A percentile compares a stretch with the other conserved stretches of the same genome.
These are phyloP conservation scores for Sinocyclocheilus maitianheensis DNA, from an alignment of 2,113 vertebrate species.

Conservation along the genomic window DNA sequence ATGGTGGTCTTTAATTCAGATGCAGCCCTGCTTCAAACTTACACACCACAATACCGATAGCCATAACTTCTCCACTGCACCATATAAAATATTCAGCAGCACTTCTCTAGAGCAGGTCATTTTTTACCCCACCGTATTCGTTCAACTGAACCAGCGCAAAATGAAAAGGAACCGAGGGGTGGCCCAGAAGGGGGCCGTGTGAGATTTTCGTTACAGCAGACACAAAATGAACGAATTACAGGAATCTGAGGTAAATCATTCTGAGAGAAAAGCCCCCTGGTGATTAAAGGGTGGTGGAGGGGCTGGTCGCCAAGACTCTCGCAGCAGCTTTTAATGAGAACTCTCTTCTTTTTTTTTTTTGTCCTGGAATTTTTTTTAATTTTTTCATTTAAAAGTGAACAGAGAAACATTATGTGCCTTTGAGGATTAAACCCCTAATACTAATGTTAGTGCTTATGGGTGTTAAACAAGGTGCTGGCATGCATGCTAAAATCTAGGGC, in stretches of 20 bases:
- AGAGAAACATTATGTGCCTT: neutral
- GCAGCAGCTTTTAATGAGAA: neutral
- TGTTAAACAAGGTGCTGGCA: neutral
- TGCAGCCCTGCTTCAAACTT: neutral
- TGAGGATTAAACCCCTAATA: neutral
- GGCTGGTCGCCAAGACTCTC: neutral
- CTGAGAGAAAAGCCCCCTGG: neutral
- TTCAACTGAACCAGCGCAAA: constrained; percentile 52
- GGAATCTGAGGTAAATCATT: constrained; percentile 17
- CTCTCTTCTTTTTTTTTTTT: neutral
- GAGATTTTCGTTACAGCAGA: neutral
- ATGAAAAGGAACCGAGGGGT: constrained; percentile 42
- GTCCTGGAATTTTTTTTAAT: neutral
- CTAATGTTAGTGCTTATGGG: constrained; percentile 8
- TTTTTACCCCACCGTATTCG: constrained; percentile 63
- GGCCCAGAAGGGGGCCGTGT: constrained; percentile 9
- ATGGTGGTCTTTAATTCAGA: constrained; percentile 15
- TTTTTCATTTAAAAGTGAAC: neutral
- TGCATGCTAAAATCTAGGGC: constrained; percentile 14
- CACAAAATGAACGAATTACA: neutral
- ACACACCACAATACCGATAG: constrained; percentile 59
- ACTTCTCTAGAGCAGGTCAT: constrained; percentile 62
- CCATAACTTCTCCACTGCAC: constrained; percentile 60
- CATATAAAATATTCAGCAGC: constrained; percentile 72
- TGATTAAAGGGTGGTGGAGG: neutral